Percentiles rank a stretch among this genome's conserved stretches.
Conservation (phyloP, 2,113 vertebrate species). For the Gorsachius goisagi region DNA sequence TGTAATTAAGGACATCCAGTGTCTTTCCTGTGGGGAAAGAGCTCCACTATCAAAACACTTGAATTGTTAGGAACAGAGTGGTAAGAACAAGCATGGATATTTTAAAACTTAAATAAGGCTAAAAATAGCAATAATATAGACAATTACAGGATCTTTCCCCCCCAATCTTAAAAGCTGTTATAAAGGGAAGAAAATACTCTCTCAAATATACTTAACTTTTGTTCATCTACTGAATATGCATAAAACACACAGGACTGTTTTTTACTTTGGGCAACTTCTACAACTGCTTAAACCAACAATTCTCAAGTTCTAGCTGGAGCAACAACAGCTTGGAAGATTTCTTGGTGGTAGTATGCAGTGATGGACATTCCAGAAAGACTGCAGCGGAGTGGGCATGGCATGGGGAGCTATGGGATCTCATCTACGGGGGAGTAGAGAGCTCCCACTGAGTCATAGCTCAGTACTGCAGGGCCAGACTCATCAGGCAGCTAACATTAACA, state of each 20-base stretch:
- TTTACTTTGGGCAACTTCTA: not conserved
- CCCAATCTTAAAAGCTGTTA: not conserved
- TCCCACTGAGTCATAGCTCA: not conserved
- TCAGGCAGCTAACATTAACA: not conserved
- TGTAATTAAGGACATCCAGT: not conserved
- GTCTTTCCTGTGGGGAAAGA: not conserved
- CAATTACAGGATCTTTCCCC: not conserved
- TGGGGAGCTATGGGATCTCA: not conserved
- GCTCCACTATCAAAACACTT: not conserved
- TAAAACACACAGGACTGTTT: not conserved
- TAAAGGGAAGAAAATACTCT: not conserved
- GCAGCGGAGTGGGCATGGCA: accelerated
- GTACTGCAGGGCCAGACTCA: not conserved
- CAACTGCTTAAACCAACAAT: not conserved
- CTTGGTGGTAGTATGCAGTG: not conserved
- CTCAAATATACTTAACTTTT: not conserved
- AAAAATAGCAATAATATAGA: not conserved
- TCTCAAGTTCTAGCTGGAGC: not conserved
- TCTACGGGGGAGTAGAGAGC: not conserved
- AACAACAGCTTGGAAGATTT: not conserved
- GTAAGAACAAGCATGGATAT: not conserved
- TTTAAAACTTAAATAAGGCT: not conserved
- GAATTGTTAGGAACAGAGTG: not conserved
- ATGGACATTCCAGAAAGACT: not conserved
- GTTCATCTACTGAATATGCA: not conserved